These are phyloP conservation scores for Lepidothrix coronata DNA, from an alignment of 2,113 vertebrate species.

Conservation along the genomic window DNA sequence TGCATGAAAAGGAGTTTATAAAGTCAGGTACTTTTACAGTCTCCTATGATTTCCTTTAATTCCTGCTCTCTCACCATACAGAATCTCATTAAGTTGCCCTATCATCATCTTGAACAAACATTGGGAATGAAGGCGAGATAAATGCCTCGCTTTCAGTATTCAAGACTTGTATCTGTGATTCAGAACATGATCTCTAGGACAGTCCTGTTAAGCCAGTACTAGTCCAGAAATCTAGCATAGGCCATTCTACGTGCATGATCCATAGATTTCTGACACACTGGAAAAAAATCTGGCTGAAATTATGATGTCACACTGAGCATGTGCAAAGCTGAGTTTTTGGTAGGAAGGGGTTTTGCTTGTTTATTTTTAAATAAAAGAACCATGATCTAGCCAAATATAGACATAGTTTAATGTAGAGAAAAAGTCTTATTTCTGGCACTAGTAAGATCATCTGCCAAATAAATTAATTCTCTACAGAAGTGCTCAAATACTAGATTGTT, in stretches of 20 bases:
- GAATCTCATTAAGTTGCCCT: not conserved
- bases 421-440: not conserved
- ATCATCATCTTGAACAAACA: not conserved
- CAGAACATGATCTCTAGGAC: not conserved
- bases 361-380: not conserved
- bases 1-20: not conserved
- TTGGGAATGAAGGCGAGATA: not conserved
- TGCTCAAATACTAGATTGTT: not conserved
- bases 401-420: not conserved
- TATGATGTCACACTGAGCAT: not conserved
- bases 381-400: not conserved
- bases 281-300: not conserved
- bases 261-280: not conserved
- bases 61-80: not conserved
- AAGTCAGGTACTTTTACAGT: not conserved
- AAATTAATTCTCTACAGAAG: not conserved
- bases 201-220: not conserved
- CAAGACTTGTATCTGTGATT: not conserved
- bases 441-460: not conserved
- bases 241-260: not conserved
- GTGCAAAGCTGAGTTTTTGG: not conserved
- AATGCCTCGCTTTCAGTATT: not conserved
- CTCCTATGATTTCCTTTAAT: not conserved
- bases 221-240: not conserved
- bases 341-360: not conserved